Evolutionary conservation across 2,113 vertebrate genomes (phyloP).

Genomic region (Bostrychus sinensis): DNA sequence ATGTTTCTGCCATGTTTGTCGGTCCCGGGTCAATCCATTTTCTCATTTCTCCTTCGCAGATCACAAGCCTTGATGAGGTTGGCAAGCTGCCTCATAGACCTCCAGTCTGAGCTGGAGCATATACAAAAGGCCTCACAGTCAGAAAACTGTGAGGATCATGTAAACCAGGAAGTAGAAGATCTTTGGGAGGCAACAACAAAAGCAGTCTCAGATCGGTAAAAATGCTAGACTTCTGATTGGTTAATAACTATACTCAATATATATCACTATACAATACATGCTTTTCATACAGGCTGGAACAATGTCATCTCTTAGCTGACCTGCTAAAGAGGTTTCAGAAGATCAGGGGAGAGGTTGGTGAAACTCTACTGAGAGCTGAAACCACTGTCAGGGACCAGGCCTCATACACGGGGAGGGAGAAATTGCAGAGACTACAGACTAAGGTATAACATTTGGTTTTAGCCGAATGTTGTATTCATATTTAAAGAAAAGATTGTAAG

Average conservation of each 20-base stretch:
- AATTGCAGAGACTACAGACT: slow-evolving; percentile 83
- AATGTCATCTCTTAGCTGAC: slow-evolving; percentile 81
- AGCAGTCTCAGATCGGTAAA: slow-evolving; percentile 83
- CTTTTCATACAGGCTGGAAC: slow-evolving; percentile 78
- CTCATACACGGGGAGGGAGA: slow-evolving; percentile 91
- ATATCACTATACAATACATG: background rate
- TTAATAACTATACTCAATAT: too few species aligned
- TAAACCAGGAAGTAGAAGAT: slow-evolving; percentile 62
- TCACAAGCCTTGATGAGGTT: slow-evolving; percentile 80
- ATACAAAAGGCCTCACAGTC: slow-evolving; percentile 71
- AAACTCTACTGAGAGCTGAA: slow-evolving; percentile 87
- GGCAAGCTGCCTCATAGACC: slow-evolving; percentile 78
- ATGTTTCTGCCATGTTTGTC: background rate
- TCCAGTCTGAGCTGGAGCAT: slow-evolving; percentile 77
- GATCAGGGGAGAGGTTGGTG: slow-evolving; percentile 77
- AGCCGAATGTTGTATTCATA: background rate
- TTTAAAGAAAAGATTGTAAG: too few species aligned
- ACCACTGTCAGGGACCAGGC: slow-evolving; percentile 80
- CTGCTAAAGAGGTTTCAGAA: slow-evolving; percentile 89
- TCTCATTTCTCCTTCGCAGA: slow-evolving; percentile 63
- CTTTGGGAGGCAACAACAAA: slow-evolving; percentile 82
- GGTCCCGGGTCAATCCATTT: background rate
- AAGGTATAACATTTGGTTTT: slow-evolving; percentile 76
- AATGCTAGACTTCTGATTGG: too few species aligned
- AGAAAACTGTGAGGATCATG: slow-evolving; percentile 46